These are phyloP conservation scores for Leptobrachium leishanense DNA, from an alignment of 2,113 vertebrate genomes.

Conservation along the genomic window DNA sequence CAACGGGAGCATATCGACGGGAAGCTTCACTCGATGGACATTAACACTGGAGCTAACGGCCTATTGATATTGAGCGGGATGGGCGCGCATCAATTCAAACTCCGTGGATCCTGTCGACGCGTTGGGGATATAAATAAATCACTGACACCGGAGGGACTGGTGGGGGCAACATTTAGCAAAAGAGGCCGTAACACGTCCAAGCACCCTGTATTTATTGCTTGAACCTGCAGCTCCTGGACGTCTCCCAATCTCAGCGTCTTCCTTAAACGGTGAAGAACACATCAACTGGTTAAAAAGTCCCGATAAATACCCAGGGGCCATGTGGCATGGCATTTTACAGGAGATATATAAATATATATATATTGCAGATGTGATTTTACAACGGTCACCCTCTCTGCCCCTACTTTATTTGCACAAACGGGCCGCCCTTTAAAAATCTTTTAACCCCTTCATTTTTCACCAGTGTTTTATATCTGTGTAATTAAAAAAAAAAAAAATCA, in stretches of 20 bases:
- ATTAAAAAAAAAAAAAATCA: no score
- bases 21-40: slow-evolving; percentile 7
- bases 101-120: not conserved
- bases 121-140: slow-evolving; percentile 7
- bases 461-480: no score
- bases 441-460: not conserved
- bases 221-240: not conserved
- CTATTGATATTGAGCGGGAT: slow-evolving; percentile 19
- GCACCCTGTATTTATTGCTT: not conserved
- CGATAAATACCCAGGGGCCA: slow-evolving; percentile 61
- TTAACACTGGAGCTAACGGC: slow-evolving; percentile 19
- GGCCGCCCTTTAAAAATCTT: not conserved
- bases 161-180: not conserved
- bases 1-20: not conserved
- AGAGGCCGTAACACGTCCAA: not conserved
- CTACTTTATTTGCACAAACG: not conserved
- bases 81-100: slow-evolving; percentile 20
- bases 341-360: no score
- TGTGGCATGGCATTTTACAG: slow-evolving; percentile 43
- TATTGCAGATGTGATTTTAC: no score
- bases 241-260: not conserved
- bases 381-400: no score
- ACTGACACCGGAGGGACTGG: no score
- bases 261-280: slow-evolving; percentile 65
- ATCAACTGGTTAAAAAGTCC: slow-evolving; percentile 71